Evolutionary conservation across 2,113 vertebrate genomes (phyloP).

Genomic region (Aegotheles bennettii): DNA sequence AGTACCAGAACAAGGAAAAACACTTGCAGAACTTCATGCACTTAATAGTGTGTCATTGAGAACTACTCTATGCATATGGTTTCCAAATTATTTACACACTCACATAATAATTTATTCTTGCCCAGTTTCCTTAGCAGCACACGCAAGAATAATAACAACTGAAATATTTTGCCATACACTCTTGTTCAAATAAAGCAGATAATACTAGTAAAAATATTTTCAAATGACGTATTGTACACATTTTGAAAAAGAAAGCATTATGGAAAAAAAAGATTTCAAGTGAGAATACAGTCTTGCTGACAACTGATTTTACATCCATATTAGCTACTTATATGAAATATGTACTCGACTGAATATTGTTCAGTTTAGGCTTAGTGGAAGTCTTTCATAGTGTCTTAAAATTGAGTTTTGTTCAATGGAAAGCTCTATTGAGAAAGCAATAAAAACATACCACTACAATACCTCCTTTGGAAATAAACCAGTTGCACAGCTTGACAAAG

Average conservation of each 20-base stretch:
- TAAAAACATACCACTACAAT: neutral
- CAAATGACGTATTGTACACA: neutral
- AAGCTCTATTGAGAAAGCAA: neutral
- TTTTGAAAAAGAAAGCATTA: neutral
- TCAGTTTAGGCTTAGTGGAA: neutral
- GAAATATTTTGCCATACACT: neutral
- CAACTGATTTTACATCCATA: neutral
- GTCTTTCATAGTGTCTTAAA: neutral
- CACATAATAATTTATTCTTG: neutral
- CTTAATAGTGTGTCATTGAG: neutral
- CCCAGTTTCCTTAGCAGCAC: neutral
- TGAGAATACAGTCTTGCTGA: neutral
- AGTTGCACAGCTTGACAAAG: neutral
- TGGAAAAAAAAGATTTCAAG: neutral
- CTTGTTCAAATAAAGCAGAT: neutral
- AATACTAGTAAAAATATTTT: neutral
- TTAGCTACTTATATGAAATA: neutral
- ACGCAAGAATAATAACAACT: neutral
- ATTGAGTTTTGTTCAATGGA: neutral
- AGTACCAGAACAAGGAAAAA: neutral
- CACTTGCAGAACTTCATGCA: neutral
- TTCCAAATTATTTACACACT: neutral
- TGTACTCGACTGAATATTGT: neutral
- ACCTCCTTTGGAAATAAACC: neutral
- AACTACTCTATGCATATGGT: neutral